Percentiles rank a stretch among this genome's conserved stretches.
phyloP scores from a whole-genome alignment of 2,888 invertebrate species.

The Stenurella melanura region DNA sequence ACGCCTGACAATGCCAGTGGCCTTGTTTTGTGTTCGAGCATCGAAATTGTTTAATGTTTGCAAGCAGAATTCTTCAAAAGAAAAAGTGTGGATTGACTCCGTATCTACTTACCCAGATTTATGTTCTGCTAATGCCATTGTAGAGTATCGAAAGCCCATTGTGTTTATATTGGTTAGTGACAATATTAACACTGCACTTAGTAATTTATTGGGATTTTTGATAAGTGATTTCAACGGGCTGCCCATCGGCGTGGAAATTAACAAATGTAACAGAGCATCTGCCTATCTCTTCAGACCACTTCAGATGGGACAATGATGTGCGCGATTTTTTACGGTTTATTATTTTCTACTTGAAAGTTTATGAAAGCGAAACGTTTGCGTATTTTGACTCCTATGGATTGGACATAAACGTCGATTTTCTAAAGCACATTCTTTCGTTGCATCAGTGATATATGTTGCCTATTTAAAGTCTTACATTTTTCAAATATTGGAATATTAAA shows the following conservation, averaged over 20 bases:
- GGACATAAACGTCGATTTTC: neutral
- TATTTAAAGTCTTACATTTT: too few relatives aligned
- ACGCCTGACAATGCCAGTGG: slow-evolving; percentile 61
- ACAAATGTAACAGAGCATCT: slow-evolving; percentile 68
- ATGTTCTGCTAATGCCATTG: slow-evolving; percentile 72
- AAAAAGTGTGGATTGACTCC: slow-evolving; percentile 66
- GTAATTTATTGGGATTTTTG: slow-evolving; percentile 67
- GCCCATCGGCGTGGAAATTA: slow-evolving; percentile 68
- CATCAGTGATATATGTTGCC: too few relatives aligned
- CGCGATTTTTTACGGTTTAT: slow-evolving; percentile 56
- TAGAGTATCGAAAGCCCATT: slow-evolving; percentile 70
- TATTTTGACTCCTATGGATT: too few relatives aligned
- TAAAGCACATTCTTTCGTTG: too few relatives aligned
- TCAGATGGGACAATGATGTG: slow-evolving; percentile 53
- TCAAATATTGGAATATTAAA: too few relatives aligned
- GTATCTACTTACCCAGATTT: slow-evolving; percentile 70
- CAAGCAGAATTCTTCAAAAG: slow-evolving; percentile 64
- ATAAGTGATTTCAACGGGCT: slow-evolving; percentile 69
- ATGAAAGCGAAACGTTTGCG: neutral
- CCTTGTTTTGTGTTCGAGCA: slow-evolving; percentile 69
- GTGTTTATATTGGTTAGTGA: slow-evolving; percentile 72
- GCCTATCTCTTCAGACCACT: slow-evolving; percentile 59
- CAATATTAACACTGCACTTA: slow-evolving; percentile 68
- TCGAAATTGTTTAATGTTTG: slow-evolving; percentile 67
- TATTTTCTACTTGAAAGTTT: slow-evolving; percentile 56